Evolutionary conservation across 1,140 invertebrate genomes (phyloP).

Genomic region (Cepaea nemoralis): DNA sequence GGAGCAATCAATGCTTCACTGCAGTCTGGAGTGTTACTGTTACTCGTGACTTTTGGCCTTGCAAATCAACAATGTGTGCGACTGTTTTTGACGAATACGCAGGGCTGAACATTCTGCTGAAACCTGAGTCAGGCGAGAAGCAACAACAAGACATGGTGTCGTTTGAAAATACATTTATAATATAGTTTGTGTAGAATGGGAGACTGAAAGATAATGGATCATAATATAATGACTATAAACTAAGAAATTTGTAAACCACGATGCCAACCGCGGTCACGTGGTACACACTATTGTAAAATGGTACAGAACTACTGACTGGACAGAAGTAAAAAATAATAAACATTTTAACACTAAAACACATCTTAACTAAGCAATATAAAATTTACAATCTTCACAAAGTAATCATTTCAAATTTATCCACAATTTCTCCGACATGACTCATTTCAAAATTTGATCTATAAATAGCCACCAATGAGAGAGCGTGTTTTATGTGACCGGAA

Average conservation of each 20-base stretch:
- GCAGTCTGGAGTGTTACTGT: no score
- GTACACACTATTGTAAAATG: neutral
- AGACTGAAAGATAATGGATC: neutral
- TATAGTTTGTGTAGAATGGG: no score
- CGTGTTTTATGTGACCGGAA: constrained; percentile 30
- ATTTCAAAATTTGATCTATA: constrained; percentile 28
- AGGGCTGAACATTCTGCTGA: no score
- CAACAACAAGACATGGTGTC: no score
- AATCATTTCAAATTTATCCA: neutral
- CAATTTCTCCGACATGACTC: neutral
- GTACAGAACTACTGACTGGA: constrained; percentile 6
- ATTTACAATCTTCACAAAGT: neutral
- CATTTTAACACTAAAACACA: neutral
- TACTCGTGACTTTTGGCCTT: no score
- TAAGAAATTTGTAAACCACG: no score
- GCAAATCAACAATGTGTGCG: no score
- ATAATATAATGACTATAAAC: neutral
- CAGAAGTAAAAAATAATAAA: neutral
- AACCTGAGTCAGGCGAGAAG: no score
- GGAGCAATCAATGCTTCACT: no score
- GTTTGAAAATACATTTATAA: no score
- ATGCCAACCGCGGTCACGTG: neutral
- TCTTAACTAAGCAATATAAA: neutral
- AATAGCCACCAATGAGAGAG: constrained; percentile 30
- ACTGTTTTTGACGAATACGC: no score